Evolutionary conservation across 1,140 invertebrate genomes (phyloP).

Genomic region (Bombus polaris): DNA sequence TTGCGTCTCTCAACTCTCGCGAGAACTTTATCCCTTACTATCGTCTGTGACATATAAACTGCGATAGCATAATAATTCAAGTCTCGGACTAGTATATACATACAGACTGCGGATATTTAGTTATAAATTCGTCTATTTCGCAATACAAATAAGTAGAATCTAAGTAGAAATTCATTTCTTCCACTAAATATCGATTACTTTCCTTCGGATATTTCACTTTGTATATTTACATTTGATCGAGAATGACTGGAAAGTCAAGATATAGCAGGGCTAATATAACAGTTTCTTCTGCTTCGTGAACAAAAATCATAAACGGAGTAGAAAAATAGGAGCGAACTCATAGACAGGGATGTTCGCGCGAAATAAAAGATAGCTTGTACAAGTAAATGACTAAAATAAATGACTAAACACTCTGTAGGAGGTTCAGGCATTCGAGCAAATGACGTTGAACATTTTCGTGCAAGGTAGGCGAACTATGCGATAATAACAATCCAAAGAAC

Average conservation of each 20-base stretch:
- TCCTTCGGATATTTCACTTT: background rate
- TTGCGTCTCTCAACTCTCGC: background rate
- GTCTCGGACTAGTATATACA: background rate
- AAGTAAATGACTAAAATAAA: too few species aligned
- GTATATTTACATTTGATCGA: background rate
- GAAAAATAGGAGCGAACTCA: background rate
- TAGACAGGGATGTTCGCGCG: background rate
- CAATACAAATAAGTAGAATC: background rate
- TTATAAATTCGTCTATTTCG: background rate
- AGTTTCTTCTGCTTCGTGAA: background rate
- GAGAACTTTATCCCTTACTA: background rate
- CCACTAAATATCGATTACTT: background rate
- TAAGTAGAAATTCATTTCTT: background rate
- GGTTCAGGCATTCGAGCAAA: too few species aligned
- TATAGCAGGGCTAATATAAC: background rate
- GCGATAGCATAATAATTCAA: background rate
- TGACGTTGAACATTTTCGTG: too few species aligned
- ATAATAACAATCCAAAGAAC: constrained; percentile 8
- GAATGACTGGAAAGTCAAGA: background rate
- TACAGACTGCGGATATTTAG: background rate
- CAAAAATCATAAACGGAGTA: background rate
- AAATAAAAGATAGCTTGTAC: background rate
- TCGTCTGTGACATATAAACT: background rate
- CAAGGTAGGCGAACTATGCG: background rate
- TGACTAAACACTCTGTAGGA: too few species aligned